Base-by-base conservation (phyloP, 2,888 invertebrate genomes). In the Hydroisotoma schaefferi region DNA sequence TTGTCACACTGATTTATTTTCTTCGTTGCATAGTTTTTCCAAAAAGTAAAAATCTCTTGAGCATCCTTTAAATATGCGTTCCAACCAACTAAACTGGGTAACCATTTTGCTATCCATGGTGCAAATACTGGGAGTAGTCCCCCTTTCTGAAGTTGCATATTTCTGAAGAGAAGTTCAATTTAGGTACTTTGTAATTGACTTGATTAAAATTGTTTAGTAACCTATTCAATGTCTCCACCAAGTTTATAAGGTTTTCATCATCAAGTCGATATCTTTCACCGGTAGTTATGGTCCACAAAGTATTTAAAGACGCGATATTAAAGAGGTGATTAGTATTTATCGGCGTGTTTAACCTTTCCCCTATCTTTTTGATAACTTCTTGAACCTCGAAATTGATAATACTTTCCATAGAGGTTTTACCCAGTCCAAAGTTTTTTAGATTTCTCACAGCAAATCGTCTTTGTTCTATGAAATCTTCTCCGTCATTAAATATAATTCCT, bases 401-500 rank as follows among this genome's bases (percentile, higher is more conserved):
- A 12, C 22, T 25, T 47, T 67, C 67, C 59, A 63, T 66, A 4
- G 23, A 12, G 2, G 20, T 5, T 26, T 61, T 61, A 10, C 57
- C 57, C 12, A 66, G 54, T 2, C 68, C 65, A 10, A 54, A 48
- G 15, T 57, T 40, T 55, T 55, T 59, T 28, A 68, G 37, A 5
- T 54, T 37, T 10, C 52, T 57, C 2, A 63, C 33, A 2, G 54
- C 46, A 27, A 63, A 58, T 29, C 59, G 23, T 47, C 63, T 46
- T 27, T 67, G 65, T 38, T 63, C 63, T 3, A 20, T 38, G 18
- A 67, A 63, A 18, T 57, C 55, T 22, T 25, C 22, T 1, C 69
- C 69, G 40, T 69, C 60, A 27, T 67, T 65, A 28, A 63, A 68
- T 26, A 68, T 63, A 43, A 63, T 61, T 27, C 60, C 64, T 67